A percentile compares a stretch with the other conserved stretches of the same genome.
Conservation (phyloP, 2,797 vertebrate genomes). For the Ibycter americanus region DNA sequence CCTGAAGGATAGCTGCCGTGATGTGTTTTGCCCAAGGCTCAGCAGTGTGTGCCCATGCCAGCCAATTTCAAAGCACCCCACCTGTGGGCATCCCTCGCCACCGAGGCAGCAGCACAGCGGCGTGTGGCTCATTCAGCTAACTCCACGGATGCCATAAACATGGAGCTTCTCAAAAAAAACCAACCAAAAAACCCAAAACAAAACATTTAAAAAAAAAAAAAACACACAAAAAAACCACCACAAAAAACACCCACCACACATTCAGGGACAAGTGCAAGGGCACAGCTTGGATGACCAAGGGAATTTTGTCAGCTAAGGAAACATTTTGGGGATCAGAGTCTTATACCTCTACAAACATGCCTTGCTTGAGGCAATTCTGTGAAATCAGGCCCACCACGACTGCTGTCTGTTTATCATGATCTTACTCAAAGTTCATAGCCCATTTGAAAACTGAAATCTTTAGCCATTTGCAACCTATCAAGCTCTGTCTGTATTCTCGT, state of each 20-base stretch:
- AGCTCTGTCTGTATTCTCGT: accelerated
- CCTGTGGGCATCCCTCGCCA: not conserved
- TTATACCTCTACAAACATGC: not conserved
- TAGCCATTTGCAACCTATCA: not conserved
- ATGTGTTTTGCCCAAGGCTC: not conserved
- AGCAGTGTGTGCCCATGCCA: accelerated
- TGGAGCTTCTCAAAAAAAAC: not conserved
- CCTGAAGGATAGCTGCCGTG: no score
- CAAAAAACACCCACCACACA: no score
- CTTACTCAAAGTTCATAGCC: not conserved
- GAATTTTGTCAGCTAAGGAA: not conserved
- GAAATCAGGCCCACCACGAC: not conserved
- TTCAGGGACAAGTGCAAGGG: not conserved
- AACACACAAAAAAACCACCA: no score
- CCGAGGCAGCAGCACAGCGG: not conserved
- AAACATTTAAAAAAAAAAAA: no score
- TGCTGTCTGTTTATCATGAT: not conserved
- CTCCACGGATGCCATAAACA: accelerated
- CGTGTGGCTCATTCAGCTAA: not conserved
- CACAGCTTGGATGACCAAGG: not conserved
- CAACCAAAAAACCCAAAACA: no score
- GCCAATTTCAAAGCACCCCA: not conserved
- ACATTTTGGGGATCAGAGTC: not conserved
- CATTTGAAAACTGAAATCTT: not conserved
- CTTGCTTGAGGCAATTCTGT: not conserved